Base-by-base conservation (phyloP, 2,888 invertebrate species). In the Hanleya hanleyi region DNA sequence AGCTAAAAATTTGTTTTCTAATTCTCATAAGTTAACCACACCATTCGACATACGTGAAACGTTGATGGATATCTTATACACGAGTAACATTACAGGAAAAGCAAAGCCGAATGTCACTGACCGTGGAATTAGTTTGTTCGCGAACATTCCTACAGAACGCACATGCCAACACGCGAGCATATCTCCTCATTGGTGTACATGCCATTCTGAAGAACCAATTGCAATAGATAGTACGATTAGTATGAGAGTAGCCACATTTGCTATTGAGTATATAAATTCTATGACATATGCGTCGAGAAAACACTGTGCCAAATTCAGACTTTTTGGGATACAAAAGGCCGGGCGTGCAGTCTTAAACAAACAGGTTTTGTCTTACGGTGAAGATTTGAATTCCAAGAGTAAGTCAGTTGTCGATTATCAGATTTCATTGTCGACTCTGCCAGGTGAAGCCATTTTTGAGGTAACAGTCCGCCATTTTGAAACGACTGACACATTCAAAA, bases 131-230 rank as follows among this genome's bases (percentile, higher is more conserved):
- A 96, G 96, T 89, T 92, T 96, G 65, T 96, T 97, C 88, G 90
- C 94, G 32, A 93, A 94, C 61, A 92, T 97, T 75, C 94, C 95
- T 0, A 89, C 88, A 49, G 92, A 93, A 70, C 92, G 97, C 61
- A 95, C 95, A 0, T 98, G 97, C 87, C 92, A 93, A 67, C 91
- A 92, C 75, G 97, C 97, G 0, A 94, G 92, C 0, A 96, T 98
- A 73, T 93, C n/a, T n/a, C 93, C 94, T 29, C 95, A 96, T 88
- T 97, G 95, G 95, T 97, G 97, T 89, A 95, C 96, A 32, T 97
- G 97, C 81, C 95, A 96, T 85, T 93, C 93, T 73, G 93, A 93
- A 69, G 91, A 91, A 67, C 92, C 93, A 78, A 86, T 95, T 26
- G 87, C 92, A 0, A 90, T 91, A 0, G 92, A 92, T 37, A 93